Conservation (phyloP, 1,140 invertebrate species). For the Heliothis subflexa region DNA sequence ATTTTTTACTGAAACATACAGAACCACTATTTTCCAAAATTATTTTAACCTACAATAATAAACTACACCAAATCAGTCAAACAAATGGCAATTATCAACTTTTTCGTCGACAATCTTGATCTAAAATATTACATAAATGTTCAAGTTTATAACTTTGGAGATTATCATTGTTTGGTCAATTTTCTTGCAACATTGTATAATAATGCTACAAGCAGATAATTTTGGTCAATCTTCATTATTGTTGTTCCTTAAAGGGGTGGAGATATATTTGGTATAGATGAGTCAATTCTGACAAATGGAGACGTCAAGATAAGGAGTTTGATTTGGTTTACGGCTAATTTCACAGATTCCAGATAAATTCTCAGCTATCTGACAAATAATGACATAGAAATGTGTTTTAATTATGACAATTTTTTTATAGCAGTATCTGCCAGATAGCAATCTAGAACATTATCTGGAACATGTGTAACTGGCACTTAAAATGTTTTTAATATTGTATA, state of each 20-base stretch:
- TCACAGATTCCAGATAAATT: no score
- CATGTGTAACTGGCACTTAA: no score
- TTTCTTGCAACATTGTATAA: not conserved
- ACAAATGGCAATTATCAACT: constrained; percentile 59
- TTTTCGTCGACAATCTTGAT: constrained; percentile 61
- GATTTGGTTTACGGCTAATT: no score
- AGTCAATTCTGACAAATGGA: not conserved
- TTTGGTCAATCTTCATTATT: not conserved
- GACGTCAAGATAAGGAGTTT: no score
- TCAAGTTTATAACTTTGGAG: constrained; percentile 16
- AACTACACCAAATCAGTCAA: constrained; percentile 43
- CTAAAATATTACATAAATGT: constrained; percentile 50
- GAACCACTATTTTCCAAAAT: constrained; percentile 1
- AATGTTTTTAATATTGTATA: no score
- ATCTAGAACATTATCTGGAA: no score
- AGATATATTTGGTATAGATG: not conserved
- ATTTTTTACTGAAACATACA: no score
- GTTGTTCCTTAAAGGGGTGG: not conserved
- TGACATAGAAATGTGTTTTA: no score
- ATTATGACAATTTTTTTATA: no score
- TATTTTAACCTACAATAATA: no score
- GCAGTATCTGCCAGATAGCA: no score
- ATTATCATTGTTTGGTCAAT: not conserved
- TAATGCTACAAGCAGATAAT: not conserved
- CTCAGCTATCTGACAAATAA: no score